Evolutionary conservation across 2,113 vertebrate genomes (phyloP).

Genomic region (Stictonetta naevosa): DNA sequence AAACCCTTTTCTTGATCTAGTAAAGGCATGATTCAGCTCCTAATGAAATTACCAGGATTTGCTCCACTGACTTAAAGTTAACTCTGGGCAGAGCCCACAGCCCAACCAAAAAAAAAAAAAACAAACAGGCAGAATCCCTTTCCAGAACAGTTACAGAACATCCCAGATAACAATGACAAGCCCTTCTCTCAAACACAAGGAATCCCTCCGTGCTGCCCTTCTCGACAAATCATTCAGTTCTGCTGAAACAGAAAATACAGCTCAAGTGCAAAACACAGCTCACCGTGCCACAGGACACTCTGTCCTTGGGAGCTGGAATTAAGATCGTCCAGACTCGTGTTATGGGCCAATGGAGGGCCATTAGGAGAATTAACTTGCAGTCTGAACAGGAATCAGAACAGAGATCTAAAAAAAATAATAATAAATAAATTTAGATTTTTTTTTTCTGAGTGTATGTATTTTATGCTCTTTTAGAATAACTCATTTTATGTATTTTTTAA

Average conservation of each 20-base stretch:
- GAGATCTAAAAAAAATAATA: neutral
- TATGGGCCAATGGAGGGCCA: neutral
- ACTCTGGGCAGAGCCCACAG: neutral
- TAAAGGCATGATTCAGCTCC: neutral
- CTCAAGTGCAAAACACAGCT: neutral
- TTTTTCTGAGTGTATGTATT: neutral
- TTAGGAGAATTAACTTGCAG: conserved; percentile 47
- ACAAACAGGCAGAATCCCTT: neutral
- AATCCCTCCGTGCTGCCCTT: neutral
- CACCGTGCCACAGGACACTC: neutral
- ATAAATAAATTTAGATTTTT: neutral
- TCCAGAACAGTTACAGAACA: neutral
- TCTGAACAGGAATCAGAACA: conserved; percentile 1
- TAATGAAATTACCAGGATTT: conserved; percentile 39
- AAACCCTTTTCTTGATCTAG: neutral
- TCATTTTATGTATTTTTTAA: neutral
- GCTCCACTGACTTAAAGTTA: conserved; percentile 6
- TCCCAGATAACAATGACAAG: neutral
- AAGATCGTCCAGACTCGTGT: neutral
- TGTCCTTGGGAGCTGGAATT: conserved; percentile 21
- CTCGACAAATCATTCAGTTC: neutral
- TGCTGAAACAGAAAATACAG: conserved; percentile 12
- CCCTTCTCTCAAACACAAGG: neutral
- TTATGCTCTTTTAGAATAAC: neutral
- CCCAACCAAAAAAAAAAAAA: neutral